Evolutionary conservation across 2,888 invertebrate species (phyloP), one percentile per base, ranked within the genome.

Genomic region (Fabriciana adippe): DNA sequence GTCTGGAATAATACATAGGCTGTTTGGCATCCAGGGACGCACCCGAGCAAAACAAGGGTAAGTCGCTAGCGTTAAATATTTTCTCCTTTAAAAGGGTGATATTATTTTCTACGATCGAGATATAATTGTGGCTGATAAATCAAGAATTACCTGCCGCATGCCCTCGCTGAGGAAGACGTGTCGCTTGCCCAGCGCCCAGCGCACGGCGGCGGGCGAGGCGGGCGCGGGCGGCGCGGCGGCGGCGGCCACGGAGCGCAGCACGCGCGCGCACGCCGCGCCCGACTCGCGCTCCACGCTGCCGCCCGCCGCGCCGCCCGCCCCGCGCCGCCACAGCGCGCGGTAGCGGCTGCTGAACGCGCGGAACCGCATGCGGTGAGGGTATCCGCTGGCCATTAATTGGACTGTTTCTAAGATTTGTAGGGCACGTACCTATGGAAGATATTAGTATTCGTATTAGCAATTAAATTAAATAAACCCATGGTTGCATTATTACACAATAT

Each of bases 91-190:
- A 21, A 21, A 21, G 21, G 21, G 21, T 21, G 2, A 21, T 21
- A 21, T 21, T 21, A 21, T 21, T 21, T 21, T 21, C n/a, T n/a
- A n/a, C n/a, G n/a, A n/a, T n/a, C n/a, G n/a, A n/a, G n/a, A n/a
- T n/a, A n/a, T n/a, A 5, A 3, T 26, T 26, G 26, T 26, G 4
- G 4, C 26, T 26, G 8, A 41, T 41, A 15, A 47, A 8, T n/a
- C n/a, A 2, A 47, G 15, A 21, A 47, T 3, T 47, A 97, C 97
- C 89, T 98, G 98, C 6, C 98, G 94, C 80, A 98, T 97, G 41
- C 97, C 97, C 89, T 98, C 98, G 90, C 98, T 98, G 70, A 98
- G 94, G 88, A 99, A 99, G 56, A 98, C 97, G 87, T 99, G 98
- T 3, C 98, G 94, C 86, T 97, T 97, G 72, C 99, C 99, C 57